Conservation (phyloP, 1,140 invertebrate genomes). For the Chlorops oryzae region DNA sequence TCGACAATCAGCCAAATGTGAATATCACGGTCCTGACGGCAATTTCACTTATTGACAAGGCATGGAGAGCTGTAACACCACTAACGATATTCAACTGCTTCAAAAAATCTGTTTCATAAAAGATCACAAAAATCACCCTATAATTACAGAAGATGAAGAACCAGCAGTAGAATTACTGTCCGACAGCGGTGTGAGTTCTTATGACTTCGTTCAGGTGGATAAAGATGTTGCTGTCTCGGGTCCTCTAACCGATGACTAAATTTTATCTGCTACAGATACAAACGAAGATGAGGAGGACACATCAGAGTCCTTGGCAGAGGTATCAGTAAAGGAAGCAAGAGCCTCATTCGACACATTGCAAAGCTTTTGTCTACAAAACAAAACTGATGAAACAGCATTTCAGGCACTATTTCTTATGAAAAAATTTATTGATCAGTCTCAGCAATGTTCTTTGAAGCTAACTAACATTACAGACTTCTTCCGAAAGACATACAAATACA, state of each 20-base stretch:
- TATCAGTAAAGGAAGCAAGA: no score
- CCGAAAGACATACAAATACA: no score
- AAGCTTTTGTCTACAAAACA: background rate
- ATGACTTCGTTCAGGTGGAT: no score
- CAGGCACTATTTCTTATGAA: background rate
- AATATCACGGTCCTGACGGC: constrained; percentile 22
- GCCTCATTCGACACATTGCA: background rate
- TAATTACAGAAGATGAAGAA: constrained; percentile 10
- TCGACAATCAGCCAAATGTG: constrained; percentile 14
- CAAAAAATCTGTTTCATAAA: constrained; percentile 8
- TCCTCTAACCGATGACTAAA: no score
- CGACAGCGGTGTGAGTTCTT: background rate
- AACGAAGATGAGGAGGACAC: no score
- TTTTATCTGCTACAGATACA: no score
- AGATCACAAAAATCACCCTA: constrained; percentile 8
- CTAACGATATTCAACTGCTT: constrained; percentile 9
- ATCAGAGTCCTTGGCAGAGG: no score
- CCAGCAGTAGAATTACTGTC: constrained; percentile 1
- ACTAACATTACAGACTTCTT: no score
- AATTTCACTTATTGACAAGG: constrained; percentile 22
- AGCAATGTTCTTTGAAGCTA: no score
- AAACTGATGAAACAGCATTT: constrained; percentile 2
- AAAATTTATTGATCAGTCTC: background rate
- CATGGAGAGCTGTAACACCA: constrained; percentile 20
- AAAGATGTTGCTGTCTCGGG: no score